A percentile compares a stretch with the other conserved stretches of the same genome.
phyloP scores from a whole-genome alignment of 2,797 vertebrate genomes.

The Pangasius larnaudii region DNA sequence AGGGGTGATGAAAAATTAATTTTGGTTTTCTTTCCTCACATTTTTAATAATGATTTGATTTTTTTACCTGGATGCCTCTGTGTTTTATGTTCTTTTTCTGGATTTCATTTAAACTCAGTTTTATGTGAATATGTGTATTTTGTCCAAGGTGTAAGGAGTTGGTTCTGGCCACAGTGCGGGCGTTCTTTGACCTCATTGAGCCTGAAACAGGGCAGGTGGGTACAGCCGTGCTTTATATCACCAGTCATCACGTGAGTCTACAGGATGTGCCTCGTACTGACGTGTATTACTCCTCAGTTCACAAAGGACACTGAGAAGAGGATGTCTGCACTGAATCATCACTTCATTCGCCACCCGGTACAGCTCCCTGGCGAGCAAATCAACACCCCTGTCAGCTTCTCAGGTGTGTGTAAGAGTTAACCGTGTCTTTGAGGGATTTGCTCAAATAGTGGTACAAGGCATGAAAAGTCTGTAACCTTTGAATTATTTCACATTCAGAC shows the following conservation, averaged over 20 bases:
- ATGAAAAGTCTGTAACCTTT: background rate
- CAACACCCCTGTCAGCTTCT: slow-evolving; percentile 73
- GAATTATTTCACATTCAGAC: background rate
- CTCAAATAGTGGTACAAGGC: background rate
- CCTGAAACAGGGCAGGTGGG: slow-evolving; percentile 90
- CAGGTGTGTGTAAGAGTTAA: slow-evolving; percentile 74
- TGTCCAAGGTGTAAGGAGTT: slow-evolving; percentile 93
- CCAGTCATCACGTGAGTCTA: background rate
- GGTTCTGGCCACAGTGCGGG: slow-evolving; percentile 88
- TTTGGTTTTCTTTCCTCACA: background rate
- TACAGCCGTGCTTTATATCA: slow-evolving; percentile 20
- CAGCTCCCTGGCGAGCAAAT: slow-evolving; percentile 77
- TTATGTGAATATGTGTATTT: background rate
- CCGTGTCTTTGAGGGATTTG: background rate
- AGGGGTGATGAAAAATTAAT: too few species aligned
- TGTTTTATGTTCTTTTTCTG: background rate
- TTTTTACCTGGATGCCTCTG: background rate
- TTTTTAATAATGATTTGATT: background rate
- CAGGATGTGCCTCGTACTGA: background rate
- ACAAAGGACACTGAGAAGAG: slow-evolving; percentile 83
- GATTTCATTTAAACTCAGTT: background rate
- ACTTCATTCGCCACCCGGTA: slow-evolving; percentile 91
- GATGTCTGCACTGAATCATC: slow-evolving; percentile 85
- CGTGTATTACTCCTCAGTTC: slow-evolving; percentile 76
- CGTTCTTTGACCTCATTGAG: slow-evolving; percentile 93